Conservation (phyloP, 1,140 invertebrate species). For the Drosophila eugracilis region DNA sequence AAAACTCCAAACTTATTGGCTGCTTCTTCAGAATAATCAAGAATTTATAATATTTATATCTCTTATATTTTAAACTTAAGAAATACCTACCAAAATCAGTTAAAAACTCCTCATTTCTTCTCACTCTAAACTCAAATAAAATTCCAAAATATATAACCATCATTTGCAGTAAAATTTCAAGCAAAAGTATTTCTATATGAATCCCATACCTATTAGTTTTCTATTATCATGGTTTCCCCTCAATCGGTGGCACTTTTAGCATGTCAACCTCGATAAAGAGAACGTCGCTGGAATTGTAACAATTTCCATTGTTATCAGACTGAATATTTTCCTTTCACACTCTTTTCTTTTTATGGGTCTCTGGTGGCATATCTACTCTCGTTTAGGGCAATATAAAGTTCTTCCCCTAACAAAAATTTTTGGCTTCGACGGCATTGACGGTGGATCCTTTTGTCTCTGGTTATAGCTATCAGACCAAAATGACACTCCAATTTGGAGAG, state of each 20-base stretch:
- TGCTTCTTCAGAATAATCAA: no score
- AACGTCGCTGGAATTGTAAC: conserved; percentile 43
- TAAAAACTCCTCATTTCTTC: no score
- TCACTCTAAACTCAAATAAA: not conserved
- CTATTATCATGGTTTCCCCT: conserved; percentile 25
- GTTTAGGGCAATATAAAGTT: conserved; percentile 29
- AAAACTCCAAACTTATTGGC: no score
- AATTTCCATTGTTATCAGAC: conserved; percentile 29
- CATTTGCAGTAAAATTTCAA: conserved; percentile 24
- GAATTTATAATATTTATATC: no score
- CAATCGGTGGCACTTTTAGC: conserved; percentile 44
- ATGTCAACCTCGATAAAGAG: conserved; percentile 44
- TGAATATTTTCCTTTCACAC: conserved; percentile 58
- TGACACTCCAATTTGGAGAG: conserved; percentile 81
- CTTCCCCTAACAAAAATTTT: conserved; percentile 56
- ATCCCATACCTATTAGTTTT: conserved; percentile 25
- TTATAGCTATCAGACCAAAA: conserved; percentile 57
- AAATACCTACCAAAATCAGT: no score
- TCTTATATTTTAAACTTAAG: no score
- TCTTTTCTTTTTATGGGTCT: conserved; percentile 52
- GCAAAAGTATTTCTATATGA: not conserved
- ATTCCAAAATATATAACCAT: conserved; percentile 5
- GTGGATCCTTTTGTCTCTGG: conserved; percentile 45
- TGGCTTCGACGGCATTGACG: conserved; percentile 46
- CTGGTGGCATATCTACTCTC: conserved; percentile 14